Base-by-base conservation (phyloP, 1,140 invertebrate genomes). In the Anthonomus grandis region DNA sequence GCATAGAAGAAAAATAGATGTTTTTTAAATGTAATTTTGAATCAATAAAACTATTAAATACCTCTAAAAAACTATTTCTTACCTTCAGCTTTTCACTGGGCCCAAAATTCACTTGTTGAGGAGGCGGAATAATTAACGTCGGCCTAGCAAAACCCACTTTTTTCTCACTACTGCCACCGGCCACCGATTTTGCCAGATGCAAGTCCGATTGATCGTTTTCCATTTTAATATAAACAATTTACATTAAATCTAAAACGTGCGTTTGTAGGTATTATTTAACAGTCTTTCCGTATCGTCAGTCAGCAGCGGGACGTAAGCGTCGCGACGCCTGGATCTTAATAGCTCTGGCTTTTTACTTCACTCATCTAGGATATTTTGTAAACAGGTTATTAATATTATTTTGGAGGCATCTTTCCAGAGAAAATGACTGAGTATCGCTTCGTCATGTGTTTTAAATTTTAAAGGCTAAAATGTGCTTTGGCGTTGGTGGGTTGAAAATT, bases 101-200 rank as follows among this genome's bases (percentile, higher is more conserved):
- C n/a, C n/a, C n/a, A n/a, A n/a, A n/a, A n/a, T n/a, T n/a, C n/a
- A n/a, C n/a, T n/a, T n/a, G n/a, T 50, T 60, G 53, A 12, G 63
- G 63, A 2, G 63, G 60, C 10, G 64, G 64, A 46, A 65, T 65
- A 12, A 63, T 60, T 24, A 65, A 38, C 2, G 60, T 65, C 3
- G 61, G 64, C 36, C 60, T 59, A 0, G 49, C 47, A 34, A 65
- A 65, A 6, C 51, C 64, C 13, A 65, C 64, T 47, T 60, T 59
- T 23, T 58, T 63, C 12, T 51, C 55, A 10, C 18, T 37, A 51
- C 49, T 51, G 49, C 36, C 36, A n/a, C 21, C 19, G 22, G 8
- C 27, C 12, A 38, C 36, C 17, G 37, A 17, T 19, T 21, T 37
- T 5, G 34, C 47, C 42, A 45, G 19, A 12, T 19, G 42, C 6